Evolutionary conservation across 2,797 vertebrate genomes (phyloP).

Genomic region (Diglossa cyanea): DNA sequence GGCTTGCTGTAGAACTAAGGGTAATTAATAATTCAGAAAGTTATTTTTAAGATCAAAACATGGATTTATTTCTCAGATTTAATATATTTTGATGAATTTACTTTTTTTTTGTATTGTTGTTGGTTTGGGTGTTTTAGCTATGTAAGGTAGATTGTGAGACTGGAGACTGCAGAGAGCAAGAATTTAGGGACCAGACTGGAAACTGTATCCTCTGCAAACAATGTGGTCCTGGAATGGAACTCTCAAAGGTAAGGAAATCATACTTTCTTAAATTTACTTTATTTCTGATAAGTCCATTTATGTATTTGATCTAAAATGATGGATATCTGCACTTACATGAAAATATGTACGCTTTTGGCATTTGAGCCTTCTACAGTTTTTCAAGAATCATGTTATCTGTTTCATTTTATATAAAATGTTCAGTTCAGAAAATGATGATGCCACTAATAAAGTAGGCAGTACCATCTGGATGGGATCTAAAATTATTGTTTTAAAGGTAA

Average conservation of each 20-base stretch:
- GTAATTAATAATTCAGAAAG: neutral
- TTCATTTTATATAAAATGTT: neutral
- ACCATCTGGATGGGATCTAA: neutral
- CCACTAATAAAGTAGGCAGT: neutral
- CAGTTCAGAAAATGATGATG: neutral
- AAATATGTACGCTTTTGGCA: neutral
- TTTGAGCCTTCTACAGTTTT: neutral
- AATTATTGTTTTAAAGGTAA: neutral
- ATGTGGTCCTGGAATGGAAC: slow-evolving; percentile 93
- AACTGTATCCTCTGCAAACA: slow-evolving; percentile 88
- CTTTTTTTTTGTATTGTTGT: neutral
- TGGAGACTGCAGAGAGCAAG: slow-evolving; percentile 91
- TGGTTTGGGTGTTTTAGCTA: slow-evolving; percentile 17
- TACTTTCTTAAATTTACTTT: neutral
- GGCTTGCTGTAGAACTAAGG: neutral
- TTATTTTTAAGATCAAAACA: neutral
- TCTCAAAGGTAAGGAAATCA: slow-evolving; percentile 86
- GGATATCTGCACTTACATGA: neutral
- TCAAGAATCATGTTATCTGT: neutral
- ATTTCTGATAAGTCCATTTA: neutral
- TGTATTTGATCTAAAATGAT: neutral
- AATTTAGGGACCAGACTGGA: slow-evolving; percentile 88
- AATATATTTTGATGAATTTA: neutral
- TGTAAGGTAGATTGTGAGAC: slow-evolving; percentile 76
- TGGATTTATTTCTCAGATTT: neutral